A percentile compares a stretch with the other conserved stretches of the same genome.
These are phyloP conservation scores for Chironomus tepperi DNA, from an alignment of 1,140 invertebrate genomes.

Conservation along the genomic window DNA sequence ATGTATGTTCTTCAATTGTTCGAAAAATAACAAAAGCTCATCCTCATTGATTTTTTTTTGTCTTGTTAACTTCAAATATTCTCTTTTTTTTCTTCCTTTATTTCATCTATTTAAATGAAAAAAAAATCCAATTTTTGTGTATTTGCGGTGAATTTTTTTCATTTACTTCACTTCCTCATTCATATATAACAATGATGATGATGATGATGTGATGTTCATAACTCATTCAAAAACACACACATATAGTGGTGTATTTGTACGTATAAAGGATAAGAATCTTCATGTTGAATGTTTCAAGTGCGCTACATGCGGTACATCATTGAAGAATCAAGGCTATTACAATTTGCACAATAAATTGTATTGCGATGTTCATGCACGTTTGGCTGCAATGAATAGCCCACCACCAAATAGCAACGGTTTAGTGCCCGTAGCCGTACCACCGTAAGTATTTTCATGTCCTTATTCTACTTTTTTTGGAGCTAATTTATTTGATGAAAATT, in stretches of 20 bases:
- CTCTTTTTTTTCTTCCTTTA: background rate
- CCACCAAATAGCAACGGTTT: slow-evolving; percentile 57
- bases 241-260: slow-evolving; percentile 88
- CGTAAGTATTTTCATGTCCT: slow-evolving; percentile 51
- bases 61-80: too few relatives aligned
- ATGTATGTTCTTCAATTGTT: slow-evolving; percentile 25
- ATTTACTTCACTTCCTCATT: slow-evolving; percentile 17
- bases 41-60: too few relatives aligned
- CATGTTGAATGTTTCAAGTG: slow-evolving; percentile 97
- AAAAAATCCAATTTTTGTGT: background rate
- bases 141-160: background rate
- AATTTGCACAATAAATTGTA: slow-evolving; percentile 93
- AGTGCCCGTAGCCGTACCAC: slow-evolving; percentile 67
- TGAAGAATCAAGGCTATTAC: slow-evolving; percentile 95
- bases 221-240: slow-evolving; percentile 28
- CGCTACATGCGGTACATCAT: slow-evolving; percentile 83
- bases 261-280: slow-evolving; percentile 91
- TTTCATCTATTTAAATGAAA: background rate
- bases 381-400: slow-evolving; percentile 74
- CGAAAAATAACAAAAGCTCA: too few relatives aligned
- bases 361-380: slow-evolving; percentile 90
- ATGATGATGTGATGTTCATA: slow-evolving; percentile 4
- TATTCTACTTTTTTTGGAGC: background rate
- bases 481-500: background rate
- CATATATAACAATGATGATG: too few relatives aligned